Evolutionary conservation across 2,113 vertebrate genomes (phyloP).

Genomic region (Scomber colias): DNA sequence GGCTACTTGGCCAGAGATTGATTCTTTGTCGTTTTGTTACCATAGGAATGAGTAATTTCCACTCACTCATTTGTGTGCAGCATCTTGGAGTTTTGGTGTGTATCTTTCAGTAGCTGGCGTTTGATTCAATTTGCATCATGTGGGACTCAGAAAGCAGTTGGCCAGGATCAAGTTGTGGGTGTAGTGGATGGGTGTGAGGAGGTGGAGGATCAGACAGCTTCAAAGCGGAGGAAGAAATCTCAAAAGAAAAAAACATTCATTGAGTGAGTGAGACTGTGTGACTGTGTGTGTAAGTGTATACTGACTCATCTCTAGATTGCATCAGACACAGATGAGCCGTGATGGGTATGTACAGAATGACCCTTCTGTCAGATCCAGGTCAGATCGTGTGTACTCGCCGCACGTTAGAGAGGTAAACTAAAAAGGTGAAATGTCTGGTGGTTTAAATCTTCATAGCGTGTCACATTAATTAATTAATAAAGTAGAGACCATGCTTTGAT

Average conservation of each 20-base stretch:
- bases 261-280: constrained; percentile 26
- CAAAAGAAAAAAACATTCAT: constrained; percentile 22
- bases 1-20: too few species aligned
- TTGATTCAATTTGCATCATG: constrained; percentile 65
- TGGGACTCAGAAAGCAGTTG: constrained; percentile 69
- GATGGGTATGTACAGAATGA: constrained; percentile 25
- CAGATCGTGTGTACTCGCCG: constrained; percentile 9
- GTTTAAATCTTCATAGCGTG: neutral
- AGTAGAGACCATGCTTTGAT: neutral
- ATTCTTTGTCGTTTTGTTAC: constrained; percentile 9
- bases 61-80: neutral
- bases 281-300: constrained; percentile 36
- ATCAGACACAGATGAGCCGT: constrained; percentile 47
- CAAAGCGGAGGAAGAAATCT: constrained; percentile 42
- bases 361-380: neutral
- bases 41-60: constrained; percentile 3
- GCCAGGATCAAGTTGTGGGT: constrained; percentile 73
- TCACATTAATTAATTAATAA: neutral
- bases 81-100: constrained; percentile 28
- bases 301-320: constrained; percentile 47
- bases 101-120: constrained; percentile 48
- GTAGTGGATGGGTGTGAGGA: constrained; percentile 65
- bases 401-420: neutral
- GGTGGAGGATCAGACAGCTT: constrained; percentile 66
- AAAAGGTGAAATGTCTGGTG: neutral